Evolutionary conservation across 2,113 vertebrate species (phyloP).

Genomic region (Lathamus discolor): DNA sequence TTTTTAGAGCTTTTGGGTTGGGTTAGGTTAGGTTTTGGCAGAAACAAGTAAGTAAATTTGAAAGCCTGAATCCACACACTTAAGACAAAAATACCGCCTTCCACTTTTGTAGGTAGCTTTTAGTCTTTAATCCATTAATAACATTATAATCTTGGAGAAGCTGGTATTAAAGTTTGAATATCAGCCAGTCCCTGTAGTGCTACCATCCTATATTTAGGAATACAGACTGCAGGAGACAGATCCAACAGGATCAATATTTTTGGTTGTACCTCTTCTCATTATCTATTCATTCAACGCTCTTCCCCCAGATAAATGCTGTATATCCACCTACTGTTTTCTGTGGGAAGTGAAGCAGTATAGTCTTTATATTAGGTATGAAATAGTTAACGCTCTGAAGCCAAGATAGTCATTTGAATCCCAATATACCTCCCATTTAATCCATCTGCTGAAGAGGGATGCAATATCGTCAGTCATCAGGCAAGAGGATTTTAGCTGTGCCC

Average conservation of each 20-base stretch:
- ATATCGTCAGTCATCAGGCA: constrained; percentile 26
- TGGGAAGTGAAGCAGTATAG: rapidly evolving
- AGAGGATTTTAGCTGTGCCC: constrained; percentile 33
- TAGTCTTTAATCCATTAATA: background rate
- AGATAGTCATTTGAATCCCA: constrained; percentile 1
- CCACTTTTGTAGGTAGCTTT: background rate
- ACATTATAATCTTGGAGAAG: background rate
- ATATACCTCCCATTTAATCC: constrained; percentile 47
- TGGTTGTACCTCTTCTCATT: background rate
- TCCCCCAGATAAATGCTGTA: background rate
- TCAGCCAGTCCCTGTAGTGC: background rate
- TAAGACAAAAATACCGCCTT: background rate
- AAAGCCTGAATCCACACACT: background rate
- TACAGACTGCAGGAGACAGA: background rate
- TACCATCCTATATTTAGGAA: background rate
- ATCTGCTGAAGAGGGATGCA: constrained; percentile 27
- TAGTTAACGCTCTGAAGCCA: constrained; percentile 28
- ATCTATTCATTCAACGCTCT: background rate
- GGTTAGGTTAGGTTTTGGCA: background rate
- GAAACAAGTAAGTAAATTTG: background rate
- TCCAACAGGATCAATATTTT: background rate
- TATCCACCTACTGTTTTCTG: background rate
- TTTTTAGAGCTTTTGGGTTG: background rate
- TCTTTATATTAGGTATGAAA: background rate
- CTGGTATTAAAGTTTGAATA: background rate